phyloP scores from a whole-genome alignment of 2,888 invertebrate genomes.

The Itoplectis maculator region DNA sequence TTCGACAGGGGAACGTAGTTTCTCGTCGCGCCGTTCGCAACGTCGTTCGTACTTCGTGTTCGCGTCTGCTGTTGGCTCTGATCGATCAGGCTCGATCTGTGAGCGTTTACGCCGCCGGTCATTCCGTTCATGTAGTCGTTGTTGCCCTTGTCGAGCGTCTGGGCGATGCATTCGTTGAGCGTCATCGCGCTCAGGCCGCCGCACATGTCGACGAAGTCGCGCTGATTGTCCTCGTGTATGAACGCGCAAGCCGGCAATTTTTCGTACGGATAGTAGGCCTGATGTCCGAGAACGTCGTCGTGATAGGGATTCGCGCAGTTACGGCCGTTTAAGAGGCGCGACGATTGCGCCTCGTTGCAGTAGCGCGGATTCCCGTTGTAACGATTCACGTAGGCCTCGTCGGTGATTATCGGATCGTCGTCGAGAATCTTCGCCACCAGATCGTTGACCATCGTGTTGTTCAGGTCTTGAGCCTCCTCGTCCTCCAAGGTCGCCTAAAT shows the following conservation, averaged over 20 bases:
- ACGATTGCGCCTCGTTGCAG: constrained; percentile 60
- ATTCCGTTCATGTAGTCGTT: constrained; percentile 75
- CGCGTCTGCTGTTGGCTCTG: constrained; percentile 58
- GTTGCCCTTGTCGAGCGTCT: constrained; percentile 70
- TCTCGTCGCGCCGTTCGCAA: constrained; percentile 57
- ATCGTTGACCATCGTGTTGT: constrained; percentile 88
- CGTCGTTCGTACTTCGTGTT: constrained; percentile 66
- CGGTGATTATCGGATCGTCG: constrained; percentile 85
- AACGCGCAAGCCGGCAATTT: constrained; percentile 60
- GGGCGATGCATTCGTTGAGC: constrained; percentile 73
- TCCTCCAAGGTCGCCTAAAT: constrained; percentile 80
- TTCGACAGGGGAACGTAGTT: constrained; percentile 75
- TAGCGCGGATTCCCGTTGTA: constrained; percentile 75
- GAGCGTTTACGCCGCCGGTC: constrained; percentile 17
- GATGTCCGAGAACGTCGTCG: constrained; percentile 65
- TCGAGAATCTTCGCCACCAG: constrained; percentile 88
- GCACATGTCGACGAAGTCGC: constrained; percentile 76
- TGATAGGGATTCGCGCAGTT: constrained; percentile 61
- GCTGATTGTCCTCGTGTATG: constrained; percentile 72
- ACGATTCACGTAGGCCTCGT: constrained; percentile 74
- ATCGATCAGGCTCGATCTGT: constrained; percentile 52
- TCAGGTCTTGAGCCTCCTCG: constrained; percentile 82
- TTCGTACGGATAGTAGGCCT: constrained; percentile 66
- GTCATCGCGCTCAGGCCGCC: constrained; percentile 76
- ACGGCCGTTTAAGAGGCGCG: constrained; percentile 67